Evolutionary conservation across 1,140 invertebrate genomes (phyloP).

Genomic region (Zaprionus gabonicus): DNA sequence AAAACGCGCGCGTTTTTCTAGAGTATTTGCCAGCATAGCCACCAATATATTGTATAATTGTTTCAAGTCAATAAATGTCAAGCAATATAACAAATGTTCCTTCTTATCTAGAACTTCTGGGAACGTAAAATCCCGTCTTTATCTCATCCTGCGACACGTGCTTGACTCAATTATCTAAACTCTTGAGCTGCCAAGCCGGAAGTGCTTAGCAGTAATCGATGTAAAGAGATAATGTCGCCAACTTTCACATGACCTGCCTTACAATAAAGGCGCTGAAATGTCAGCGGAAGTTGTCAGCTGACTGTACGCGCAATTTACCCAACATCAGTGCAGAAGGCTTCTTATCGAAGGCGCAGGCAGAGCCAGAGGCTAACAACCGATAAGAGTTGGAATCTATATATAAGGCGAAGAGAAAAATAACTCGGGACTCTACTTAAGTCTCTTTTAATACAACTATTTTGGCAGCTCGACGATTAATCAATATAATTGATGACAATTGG

Average conservation of each 20-base stretch:
- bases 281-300: constrained; percentile 61
- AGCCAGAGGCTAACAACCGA: constrained; percentile 60
- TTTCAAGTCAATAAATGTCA: neutral
- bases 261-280: constrained; percentile 27
- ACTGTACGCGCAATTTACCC: constrained; percentile 18
- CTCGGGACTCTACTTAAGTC: constrained; percentile 7
- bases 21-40: neutral
- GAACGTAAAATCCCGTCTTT: neutral
- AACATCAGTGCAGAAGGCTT: neutral
- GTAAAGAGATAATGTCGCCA: neutral
- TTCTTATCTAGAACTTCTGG: neutral
- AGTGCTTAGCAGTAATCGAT: neutral
- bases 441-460: constrained; percentile 7
- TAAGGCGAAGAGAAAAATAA: constrained; percentile 24
- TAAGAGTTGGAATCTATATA: constrained; percentile 53
- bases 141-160: neutral
- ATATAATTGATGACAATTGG: constrained; percentile 79
- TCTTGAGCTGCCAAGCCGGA: neutral
- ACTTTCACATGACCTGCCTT: constrained; percentile 42
- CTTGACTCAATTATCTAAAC: neutral
- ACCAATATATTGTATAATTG: neutral
- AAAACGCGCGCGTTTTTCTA: constrained; percentile 27
- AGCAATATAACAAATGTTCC: neutral
- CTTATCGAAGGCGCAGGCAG: constrained; percentile 33
- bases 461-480: constrained; percentile 63